Evolutionary conservation across 2,888 invertebrate genomes (phyloP).

Genomic region (Rutpela maculata): DNA sequence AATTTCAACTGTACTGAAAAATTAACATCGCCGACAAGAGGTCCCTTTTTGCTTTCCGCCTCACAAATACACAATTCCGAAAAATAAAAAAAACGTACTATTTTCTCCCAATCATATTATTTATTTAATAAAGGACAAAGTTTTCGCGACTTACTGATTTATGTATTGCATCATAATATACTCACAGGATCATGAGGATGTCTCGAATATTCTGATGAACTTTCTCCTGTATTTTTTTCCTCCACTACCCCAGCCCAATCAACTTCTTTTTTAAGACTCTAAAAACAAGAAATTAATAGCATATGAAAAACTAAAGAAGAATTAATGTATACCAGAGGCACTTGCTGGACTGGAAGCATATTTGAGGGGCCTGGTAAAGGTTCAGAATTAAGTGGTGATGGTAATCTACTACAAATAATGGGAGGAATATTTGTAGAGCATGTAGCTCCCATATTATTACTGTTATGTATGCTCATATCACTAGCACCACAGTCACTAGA

Average conservation of each 20-base stretch:
- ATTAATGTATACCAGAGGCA: slow-evolving; percentile 82
- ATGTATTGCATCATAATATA: slow-evolving; percentile 60
- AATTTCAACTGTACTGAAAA: too few species aligned
- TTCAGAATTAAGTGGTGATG: slow-evolving; percentile 82
- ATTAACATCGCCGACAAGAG: too few species aligned
- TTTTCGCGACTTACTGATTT: not conserved
- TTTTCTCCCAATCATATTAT: too few species aligned
- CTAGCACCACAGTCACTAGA: slow-evolving; percentile 74
- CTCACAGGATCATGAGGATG: slow-evolving; percentile 90
- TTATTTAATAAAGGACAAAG: not conserved
- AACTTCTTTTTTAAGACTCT: slow-evolving; percentile 93
- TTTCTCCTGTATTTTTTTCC: slow-evolving; percentile 86
- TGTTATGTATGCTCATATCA: slow-evolving; percentile 76
- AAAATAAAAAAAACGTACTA: too few species aligned
- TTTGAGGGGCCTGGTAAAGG: slow-evolving; percentile 89
- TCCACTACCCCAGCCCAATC: slow-evolving; percentile 88
- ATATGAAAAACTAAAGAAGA: slow-evolving; percentile 25
- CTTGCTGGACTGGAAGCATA: slow-evolving; percentile 90
- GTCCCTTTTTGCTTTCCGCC: too few species aligned
- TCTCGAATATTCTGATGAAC: slow-evolving; percentile 84
- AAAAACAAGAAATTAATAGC: slow-evolving; percentile 70
- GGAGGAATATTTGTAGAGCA: slow-evolving; percentile 74
- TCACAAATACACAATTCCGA: too few species aligned
- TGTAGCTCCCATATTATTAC: slow-evolving; percentile 59
- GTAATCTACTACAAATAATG: slow-evolving; percentile 76